Base-by-base conservation (phyloP, 2,113 vertebrate species). In the Isichthys henryi region DNA sequence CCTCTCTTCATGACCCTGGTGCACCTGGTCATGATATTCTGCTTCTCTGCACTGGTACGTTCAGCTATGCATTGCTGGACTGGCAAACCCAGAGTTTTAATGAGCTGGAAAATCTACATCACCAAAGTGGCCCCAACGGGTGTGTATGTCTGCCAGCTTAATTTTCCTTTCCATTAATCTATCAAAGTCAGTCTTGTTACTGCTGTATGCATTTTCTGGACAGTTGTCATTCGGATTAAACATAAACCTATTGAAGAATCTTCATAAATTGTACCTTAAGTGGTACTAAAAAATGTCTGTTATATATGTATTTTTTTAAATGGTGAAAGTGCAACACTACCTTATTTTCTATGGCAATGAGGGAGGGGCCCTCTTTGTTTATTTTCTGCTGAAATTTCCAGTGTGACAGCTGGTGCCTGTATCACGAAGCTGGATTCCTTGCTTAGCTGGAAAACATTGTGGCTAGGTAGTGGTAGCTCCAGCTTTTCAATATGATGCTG, bases 1-100 rank as follows among this genome's bases (percentile, higher is more conserved):
- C 98, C 98, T n/a, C 96, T 98, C 89, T 97, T 98, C 92, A 98
- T 97, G 96, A 98, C 97, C 0, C 94, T 99, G 91, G 96, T 97
- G 52, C 98, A 98, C 92, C 94, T 98, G 70, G 92, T 95, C 17
- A 94, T 98, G 90, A 97, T 95, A 94, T 98, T 98, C 94, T 93
- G 95, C 27, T 94, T 98, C 21, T 97, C 97, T 0, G 93, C 96
- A 21, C 85, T 97, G 90, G 96, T 94, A 23, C 94, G 97, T 0
- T 91, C 90, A 2, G 90, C 91, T 89, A 94, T 95, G 90, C 94
- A 96, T 7, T 95, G 94, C 88, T 96, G 95, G 93, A 96, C 94
- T 19, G 95, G 95, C 11, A 97, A 97, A 88, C 94, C 96, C 62
- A 95, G 96, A 0, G 92, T 97, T 15, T 90, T 96, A 45, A 95